phyloP scores from a whole-genome alignment of 2,888 invertebrate genomes.

The Fragum fragum region DNA sequence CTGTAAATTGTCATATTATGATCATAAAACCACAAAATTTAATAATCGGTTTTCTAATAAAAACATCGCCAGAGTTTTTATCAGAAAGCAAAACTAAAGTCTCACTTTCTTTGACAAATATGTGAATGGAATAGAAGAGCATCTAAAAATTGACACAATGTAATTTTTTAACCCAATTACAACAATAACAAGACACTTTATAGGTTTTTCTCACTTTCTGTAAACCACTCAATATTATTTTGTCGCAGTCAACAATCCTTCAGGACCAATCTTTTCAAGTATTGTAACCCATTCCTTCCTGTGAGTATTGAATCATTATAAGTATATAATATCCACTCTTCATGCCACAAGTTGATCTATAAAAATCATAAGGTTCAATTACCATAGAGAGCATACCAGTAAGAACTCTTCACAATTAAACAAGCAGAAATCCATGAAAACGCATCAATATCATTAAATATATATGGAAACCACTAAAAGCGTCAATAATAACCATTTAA shows the following conservation, averaged over 20 bases:
- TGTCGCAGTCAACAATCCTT: background rate
- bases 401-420: too few relatives aligned
- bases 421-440: too few relatives aligned
- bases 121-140: background rate
- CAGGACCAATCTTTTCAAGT: background rate
- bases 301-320: background rate
- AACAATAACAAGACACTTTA: background rate
- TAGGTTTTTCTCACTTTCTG: constrained; percentile 12
- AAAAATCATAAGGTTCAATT: too few relatives aligned
- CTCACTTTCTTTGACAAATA: too few relatives aligned
- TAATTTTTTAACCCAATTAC: constrained; percentile 3
- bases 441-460: background rate
- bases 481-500: too few relatives aligned
- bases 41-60: too few relatives aligned
- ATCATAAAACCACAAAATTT: too few relatives aligned
- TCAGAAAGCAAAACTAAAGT: too few relatives aligned
- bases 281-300: background rate
- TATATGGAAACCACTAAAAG: constrained; percentile 7
- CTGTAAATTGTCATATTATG: too few relatives aligned
- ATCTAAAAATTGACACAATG: background rate
- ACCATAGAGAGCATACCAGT: too few relatives aligned
- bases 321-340: background rate
- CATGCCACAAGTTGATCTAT: background rate
- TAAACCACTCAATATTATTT: background rate
- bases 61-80: too few relatives aligned